Percentiles rank a stretch among this genome's conserved stretches.
phyloP scores from a whole-genome alignment of 2,113 vertebrate species.

The Sceloporus undulatus region DNA sequence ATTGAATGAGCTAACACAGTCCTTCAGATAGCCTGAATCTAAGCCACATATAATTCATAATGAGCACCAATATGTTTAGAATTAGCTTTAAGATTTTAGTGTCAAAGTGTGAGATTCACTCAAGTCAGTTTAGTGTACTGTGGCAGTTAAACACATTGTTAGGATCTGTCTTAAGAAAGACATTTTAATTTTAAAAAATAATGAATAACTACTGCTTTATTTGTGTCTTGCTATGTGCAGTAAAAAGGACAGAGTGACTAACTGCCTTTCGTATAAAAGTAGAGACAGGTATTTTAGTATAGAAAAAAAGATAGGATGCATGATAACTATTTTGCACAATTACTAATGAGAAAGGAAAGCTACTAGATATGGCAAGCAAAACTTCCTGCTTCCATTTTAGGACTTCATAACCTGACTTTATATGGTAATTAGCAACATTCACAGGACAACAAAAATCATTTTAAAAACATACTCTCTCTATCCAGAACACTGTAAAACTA shows the following conservation, averaged over 20 bases:
- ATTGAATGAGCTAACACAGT: no score
- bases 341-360: not conserved
- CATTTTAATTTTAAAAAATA: not conserved
- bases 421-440: not conserved
- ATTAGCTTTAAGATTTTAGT: not conserved
- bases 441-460: not conserved
- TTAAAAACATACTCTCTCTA: not conserved
- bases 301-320: not conserved
- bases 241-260: not conserved
- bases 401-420: not conserved
- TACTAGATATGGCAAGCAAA: not conserved
- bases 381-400: not conserved
- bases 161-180: not conserved
- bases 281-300: not conserved
- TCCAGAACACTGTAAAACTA: not conserved
- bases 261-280: not conserved
- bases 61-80: not conserved
- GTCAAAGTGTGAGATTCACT: not conserved
- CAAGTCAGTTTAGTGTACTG: not conserved
- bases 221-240: not conserved
- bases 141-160: not conserved
- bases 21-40: no score
- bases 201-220: not conserved
- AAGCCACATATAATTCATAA: no score
- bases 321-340: slow-evolving; percentile 5